A percentile compares a stretch with the other conserved stretches of the same genome.
Evolutionary conservation across 2,888 invertebrate genomes (phyloP).

Genomic region (Diploptera punctata): DNA sequence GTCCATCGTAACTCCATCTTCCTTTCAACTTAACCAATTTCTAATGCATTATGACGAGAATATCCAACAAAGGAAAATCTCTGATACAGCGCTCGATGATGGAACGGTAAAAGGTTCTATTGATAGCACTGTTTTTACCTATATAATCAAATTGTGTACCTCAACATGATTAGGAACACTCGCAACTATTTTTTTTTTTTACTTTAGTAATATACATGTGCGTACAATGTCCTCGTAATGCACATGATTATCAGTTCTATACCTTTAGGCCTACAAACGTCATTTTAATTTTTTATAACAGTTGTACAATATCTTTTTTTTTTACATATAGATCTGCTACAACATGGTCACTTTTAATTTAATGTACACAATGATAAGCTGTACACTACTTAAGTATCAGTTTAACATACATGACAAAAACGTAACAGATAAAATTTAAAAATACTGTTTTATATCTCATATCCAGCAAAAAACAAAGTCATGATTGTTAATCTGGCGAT

Average conservation of each 20-base stretch:
- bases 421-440: conserved; percentile 39
- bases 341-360: not conserved
- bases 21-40: not conserved
- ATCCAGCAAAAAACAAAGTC: not conserved
- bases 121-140: not conserved
- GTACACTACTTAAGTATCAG: conserved; percentile 26
- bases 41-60: not conserved
- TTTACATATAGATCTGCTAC: not conserved
- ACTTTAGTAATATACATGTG: not conserved
- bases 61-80: not conserved
- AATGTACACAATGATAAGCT: not conserved
- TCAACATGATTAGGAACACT: not conserved
- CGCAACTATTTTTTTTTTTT: not conserved
- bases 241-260: not conserved
- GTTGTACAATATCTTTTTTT: not conserved
- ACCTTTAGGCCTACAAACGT: conserved; percentile 4
- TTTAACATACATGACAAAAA: conserved; percentile 31
- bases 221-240: not conserved
- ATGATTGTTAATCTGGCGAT: too few species aligned
- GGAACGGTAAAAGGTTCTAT: not conserved
- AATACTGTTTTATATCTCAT: not conserved
- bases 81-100: not conserved
- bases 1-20: not conserved
- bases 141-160: not conserved
- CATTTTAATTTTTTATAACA: not conserved